Base-by-base conservation (phyloP, 2,113 vertebrate genomes). In the Strigops habroptila region DNA sequence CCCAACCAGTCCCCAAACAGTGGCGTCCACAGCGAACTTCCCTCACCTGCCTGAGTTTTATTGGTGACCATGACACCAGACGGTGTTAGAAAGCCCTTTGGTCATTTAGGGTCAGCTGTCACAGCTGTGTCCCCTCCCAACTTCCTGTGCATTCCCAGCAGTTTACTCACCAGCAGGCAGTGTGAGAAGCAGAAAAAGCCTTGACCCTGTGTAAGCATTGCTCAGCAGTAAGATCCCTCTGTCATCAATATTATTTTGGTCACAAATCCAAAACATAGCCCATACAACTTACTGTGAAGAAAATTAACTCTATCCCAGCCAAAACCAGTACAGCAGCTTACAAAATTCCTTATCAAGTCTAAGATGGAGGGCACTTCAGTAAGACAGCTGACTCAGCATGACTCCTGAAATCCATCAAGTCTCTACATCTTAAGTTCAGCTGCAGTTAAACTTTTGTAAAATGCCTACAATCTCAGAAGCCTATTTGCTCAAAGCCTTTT, bases 11-110 rank as follows among this genome's bases (percentile, higher is more conserved):
- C 15, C 11, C 18, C 5, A 8, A 2, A 51, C 7, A 23, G 9
- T 0, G 0, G 48, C n/a, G 69, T 22, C 7, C 12, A 9, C 14
- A 49, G 21, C 7, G 19, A 25, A 3, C 8, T 10, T 69, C 41
- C 31, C 7, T 81, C n/a, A 33, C 13, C 1, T 44, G 31, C 5
- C 39, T 59, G 33, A 23, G 14, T 59, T 73, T 81, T 49, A 25
- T 44, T 53, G 35, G 5, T 55, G 18, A 35, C 14, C 21, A 33
- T 1, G 1, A 60, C 28, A 7, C 10, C 24, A n/a, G 21, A 22
- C 5, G 6, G 15, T 71, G 0, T 11, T 28, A 21, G 35, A 59
- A 21, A 19, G 14, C 14, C 8, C 3, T 37, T n/a, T 51, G 41
- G 4, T 62, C 64, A 24, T 4, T 1, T 7, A 13, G 19, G 9